Base-by-base conservation (phyloP, 2,113 vertebrate species). In the Oplegnathus fasciatus region DNA sequence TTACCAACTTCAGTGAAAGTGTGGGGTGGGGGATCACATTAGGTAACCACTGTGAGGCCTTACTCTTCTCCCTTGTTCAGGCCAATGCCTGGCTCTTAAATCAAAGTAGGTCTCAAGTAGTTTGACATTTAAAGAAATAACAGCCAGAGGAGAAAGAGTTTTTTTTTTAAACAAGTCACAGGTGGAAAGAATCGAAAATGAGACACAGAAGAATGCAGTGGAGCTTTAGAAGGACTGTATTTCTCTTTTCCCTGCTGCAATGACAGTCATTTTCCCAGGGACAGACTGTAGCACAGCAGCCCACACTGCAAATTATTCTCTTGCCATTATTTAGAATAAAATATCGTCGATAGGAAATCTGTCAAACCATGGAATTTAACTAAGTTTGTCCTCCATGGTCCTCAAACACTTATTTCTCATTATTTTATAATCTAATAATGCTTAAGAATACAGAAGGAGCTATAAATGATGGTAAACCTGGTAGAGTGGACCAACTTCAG, bases 111-210 rank as follows among this genome's bases (percentile, higher is more conserved):
- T 64, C 76, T 80, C 44, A 32, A 62, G 57, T 34, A 58, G 85
- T 82, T 78, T 80, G 83, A 89, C 74, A 84, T 73, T 68, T 80
- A 42, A 73, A 74, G 67, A 72, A 71, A 28, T 44, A 86, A 83
- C 50, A 62, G 64, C 69, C 50, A 26, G 86, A 86, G 70, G 17
- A 78, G 66, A 72, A 52, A 4, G 30, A 0, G 66, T 11, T 48
- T 60, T 61, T 52, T 75, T 32, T 73, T 64, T 9, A 58, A 70
- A 70, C 48, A 34, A 75, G 50, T 67, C 10, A 1, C 57, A 30
- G 79, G 82, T 83, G 54, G 28, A 61, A 24, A 37, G 48, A 85
- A 60, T 66, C 0, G 18, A 68, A 62, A 57, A 32, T 60, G 60
- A 83, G 81, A 52, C 0, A 15, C 48, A 34, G 58, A 72, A 80